phyloP scores from a whole-genome alignment of 1,140 invertebrate genomes.

The Orchestia grillus region DNA sequence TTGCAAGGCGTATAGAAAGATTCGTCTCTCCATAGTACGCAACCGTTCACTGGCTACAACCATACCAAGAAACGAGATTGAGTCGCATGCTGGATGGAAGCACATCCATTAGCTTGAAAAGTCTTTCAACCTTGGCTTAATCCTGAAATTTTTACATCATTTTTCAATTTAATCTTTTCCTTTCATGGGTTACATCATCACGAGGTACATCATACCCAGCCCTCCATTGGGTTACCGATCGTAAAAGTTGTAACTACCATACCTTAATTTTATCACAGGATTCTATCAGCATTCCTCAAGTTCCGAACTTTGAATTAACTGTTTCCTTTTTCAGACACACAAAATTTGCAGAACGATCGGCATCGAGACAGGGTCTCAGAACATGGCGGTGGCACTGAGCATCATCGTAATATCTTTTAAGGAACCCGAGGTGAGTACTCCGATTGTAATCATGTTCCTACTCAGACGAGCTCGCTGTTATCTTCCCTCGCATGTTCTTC shows the following conservation, averaged over 20 bases:
- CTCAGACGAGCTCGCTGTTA: background rate
- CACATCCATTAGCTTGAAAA: no score
- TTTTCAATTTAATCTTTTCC: background rate
- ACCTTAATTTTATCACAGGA: no score
- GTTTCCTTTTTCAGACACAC: conserved; percentile 60
- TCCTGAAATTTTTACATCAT: background rate
- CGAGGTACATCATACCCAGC: no score
- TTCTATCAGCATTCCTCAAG: no score
- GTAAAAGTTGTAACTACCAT: no score
- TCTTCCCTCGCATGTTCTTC: background rate
- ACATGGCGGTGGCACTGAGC: conserved; percentile 70
- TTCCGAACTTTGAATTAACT: background rate
- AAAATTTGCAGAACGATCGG: conserved; percentile 71
- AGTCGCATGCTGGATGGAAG: no score
- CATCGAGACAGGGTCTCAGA: conserved; percentile 73
- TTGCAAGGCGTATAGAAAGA: no score
- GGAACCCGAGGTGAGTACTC: conserved; percentile 45
- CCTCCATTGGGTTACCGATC: no score
- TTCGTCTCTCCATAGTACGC: no score
- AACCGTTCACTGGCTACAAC: no score
- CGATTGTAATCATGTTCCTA: background rate
- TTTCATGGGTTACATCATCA: no score
- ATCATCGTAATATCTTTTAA: conserved; percentile 69
- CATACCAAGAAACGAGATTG: no score
- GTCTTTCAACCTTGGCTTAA: background rate